Conservation (phyloP, 2,888 invertebrate genomes). For the Cheilosia scutellata region DNA sequence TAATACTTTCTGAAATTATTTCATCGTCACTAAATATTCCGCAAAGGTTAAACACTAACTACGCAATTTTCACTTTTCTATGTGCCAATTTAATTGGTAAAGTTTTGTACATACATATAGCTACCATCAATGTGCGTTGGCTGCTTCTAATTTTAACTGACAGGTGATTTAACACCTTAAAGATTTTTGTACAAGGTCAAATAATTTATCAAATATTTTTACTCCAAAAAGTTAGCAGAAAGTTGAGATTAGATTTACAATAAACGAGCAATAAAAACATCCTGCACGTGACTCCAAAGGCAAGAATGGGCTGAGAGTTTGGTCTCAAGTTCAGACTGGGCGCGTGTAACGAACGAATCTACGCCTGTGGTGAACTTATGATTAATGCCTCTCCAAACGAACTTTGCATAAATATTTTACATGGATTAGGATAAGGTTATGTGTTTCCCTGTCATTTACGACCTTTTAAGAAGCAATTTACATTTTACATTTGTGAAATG, state of each 20-base stretch:
- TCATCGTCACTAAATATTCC: too few species aligned
- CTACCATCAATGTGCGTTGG: neutral
- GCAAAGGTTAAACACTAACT: too few species aligned
- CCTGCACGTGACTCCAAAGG: constrained; percentile 24
- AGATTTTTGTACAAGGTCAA: neutral
- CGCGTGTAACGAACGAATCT: neutral
- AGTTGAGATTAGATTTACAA: constrained; percentile 12
- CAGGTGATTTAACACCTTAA: neutral
- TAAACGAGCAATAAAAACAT: constrained; percentile 8
- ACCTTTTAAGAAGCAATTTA: constrained; percentile 8
- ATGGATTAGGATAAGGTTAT: constrained; percentile 29
- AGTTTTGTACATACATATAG: too few species aligned
- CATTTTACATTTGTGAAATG: constrained; percentile 25
- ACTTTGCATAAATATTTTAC: constrained; percentile 17
- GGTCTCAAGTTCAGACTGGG: neutral
- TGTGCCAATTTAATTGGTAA: too few species aligned
- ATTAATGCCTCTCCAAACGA: constrained; percentile 24
- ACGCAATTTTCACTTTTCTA: too few species aligned
- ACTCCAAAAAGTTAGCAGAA: neutral
- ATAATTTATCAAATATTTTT: neutral
- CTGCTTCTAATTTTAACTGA: neutral
- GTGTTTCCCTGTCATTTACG: neutral
- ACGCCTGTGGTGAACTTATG: constrained; percentile 16
- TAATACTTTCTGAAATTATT: too few species aligned
- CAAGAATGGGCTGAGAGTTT: neutral